Conservation (phyloP, 2,888 invertebrate genomes). For the Chloroclystis v-ata region DNA sequence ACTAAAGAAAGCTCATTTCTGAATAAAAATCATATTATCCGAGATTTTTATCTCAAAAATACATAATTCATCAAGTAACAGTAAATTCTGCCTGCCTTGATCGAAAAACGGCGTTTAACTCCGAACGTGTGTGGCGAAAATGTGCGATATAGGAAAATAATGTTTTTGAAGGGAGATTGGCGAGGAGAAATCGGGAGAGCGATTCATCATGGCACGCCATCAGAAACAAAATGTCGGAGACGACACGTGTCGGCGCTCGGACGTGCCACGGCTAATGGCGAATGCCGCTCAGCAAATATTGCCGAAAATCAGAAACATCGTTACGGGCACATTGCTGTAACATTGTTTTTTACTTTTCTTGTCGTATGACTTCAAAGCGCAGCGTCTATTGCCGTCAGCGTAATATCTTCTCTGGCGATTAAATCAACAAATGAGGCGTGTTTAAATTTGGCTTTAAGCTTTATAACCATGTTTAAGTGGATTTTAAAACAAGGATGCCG, state of each 20-base stretch:
- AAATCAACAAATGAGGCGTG: background rate
- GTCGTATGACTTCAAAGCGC: background rate
- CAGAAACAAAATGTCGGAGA: constrained; percentile 46
- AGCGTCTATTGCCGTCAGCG: background rate
- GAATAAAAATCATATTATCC: constrained; percentile 11
- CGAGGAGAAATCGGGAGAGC: constrained; percentile 33
- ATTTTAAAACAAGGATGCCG: too few species aligned
- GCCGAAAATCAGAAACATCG: background rate
- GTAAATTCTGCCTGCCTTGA: constrained; percentile 23
- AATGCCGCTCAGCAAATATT: constrained; percentile 9
- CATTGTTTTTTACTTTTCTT: too few species aligned
- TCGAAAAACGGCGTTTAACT: constrained; percentile 26
- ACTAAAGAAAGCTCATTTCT: constrained; percentile 14
- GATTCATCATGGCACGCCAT: constrained; percentile 46
- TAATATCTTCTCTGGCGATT: background rate
- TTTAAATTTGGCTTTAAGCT: background rate
- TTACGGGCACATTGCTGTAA: too few species aligned
- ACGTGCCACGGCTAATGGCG: constrained; percentile 23
- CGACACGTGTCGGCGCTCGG: constrained; percentile 51
- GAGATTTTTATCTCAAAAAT: constrained; percentile 11
- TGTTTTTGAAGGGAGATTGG: constrained; percentile 25
- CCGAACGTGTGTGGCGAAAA: constrained; percentile 19
- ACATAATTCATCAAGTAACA: constrained; percentile 11
- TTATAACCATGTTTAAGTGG: too few species aligned
- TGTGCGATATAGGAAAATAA: constrained; percentile 13